Conservation (phyloP, 2,113 vertebrate genomes). For the Pedionomus torquatus region DNA sequence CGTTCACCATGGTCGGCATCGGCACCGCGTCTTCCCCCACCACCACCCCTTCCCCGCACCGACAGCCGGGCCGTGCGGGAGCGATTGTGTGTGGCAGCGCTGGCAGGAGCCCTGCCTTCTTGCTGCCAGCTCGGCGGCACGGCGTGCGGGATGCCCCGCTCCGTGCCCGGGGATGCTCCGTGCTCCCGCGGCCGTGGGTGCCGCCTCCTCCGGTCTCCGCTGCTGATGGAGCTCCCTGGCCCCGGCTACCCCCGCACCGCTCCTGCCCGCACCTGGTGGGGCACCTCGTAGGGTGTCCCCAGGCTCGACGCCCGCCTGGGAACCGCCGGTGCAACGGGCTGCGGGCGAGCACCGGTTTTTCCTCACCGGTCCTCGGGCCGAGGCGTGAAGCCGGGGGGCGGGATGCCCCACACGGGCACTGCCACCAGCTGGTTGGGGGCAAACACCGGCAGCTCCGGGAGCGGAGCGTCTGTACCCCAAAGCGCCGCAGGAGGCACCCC, state of each 20-base stretch:
- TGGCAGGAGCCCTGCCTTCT: background rate
- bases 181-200: fast-evolving
- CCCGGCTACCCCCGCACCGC: background rate
- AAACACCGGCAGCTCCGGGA: background rate
- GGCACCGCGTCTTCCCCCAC: fast-evolving
- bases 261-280: fast-evolving
- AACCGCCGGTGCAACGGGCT: background rate
- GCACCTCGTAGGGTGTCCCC: fast-evolving
- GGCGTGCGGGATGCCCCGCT: background rate
- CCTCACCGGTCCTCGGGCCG: fast-evolving
- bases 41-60: too few species aligned
- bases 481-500: background rate
- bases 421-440: background rate
- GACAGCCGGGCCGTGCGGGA: background rate
- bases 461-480: background rate
- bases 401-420: background rate
- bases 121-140: background rate
- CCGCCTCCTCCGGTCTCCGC: background rate
- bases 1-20: fast-evolving
- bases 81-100: background rate
- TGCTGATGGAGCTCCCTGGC: background rate
- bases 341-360: background rate
- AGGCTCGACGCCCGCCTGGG: background rate
- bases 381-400: fast-evolving
- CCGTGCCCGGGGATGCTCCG: background rate